Base-by-base conservation (phyloP, 2,797 vertebrate genomes). In the Furcifer pardalis region DNA sequence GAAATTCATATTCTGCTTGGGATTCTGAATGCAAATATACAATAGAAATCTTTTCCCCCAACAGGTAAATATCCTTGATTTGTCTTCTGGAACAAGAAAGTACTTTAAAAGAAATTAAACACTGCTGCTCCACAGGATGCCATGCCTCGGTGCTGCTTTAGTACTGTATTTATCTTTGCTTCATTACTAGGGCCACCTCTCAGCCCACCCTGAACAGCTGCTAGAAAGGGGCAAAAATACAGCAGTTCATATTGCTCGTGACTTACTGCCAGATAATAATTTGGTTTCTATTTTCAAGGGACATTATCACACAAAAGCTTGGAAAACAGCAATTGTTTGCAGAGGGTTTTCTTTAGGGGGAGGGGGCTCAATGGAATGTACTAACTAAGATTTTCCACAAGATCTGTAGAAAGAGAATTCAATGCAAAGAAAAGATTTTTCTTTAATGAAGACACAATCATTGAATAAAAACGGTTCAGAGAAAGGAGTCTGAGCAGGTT, bases 121-220 rank as follows among this genome's bases (percentile, higher is more conserved):
- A 83, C 4, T 5, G 82, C 77, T 88, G 86, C 63, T 89, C 32
- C 86, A 6, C 84, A 12, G 93, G 94, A 91, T n/a, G 5, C 32
- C 62, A 35, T 35, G 94, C 89, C 86, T 92, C 32, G 0, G 76
- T 2, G 83, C 92, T 82, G 84, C 92, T 91, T 94, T 90, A 86
- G 92, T 77, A 89, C 94, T 94, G 92, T 77, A 89, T 94, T 94
- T 92, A 90, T 76, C 83, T 86, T 88, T 27, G 92, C 85, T 85
- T 92, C 32, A 32, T 91, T 92, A 92, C 78, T 59, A 9, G 84
- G 52, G 91, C 89, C 93, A 91, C 90, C 90, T 89, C 92, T 42
- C 88, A 84, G 89, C 93, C 92, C 91, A 92, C 83, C 93, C 91
- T 7, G 32, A 89, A 93, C 93, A 94, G 94, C 94, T 92, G 91